Percentiles rank a stretch among this genome's conserved stretches.
Evolutionary conservation across 2,797 vertebrate genomes (phyloP).

Genomic region (Pogonophryne albipinna): DNA sequence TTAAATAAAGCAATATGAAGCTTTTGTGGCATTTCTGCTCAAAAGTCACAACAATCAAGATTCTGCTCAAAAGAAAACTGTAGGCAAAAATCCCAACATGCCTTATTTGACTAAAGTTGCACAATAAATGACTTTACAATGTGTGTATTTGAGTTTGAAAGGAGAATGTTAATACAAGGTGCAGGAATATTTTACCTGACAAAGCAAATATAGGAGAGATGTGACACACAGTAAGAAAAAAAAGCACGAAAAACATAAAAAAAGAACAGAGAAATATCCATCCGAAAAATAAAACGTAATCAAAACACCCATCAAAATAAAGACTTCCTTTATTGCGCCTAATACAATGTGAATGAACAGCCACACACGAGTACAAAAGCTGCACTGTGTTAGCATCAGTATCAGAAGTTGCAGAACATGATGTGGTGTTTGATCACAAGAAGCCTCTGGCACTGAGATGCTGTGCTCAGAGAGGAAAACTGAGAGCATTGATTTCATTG

Average conservation of each 20-base stretch:
- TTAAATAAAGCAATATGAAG: too few relatives aligned
- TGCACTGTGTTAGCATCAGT: slow-evolving; percentile 56
- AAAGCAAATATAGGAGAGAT: neutral
- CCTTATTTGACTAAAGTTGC: neutral
- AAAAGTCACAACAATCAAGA: neutral
- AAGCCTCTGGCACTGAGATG: slow-evolving; percentile 71
- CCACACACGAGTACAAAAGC: slow-evolving; percentile 57
- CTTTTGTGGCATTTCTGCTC: neutral
- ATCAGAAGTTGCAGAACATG: slow-evolving; percentile 71
- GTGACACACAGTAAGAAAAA: neutral
- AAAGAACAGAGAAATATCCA: slow-evolving; percentile 14
- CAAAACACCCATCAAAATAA: slow-evolving; percentile 34
- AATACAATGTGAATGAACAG: slow-evolving; percentile 58
- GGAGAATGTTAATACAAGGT: neutral
- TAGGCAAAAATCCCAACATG: neutral
- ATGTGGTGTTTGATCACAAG: slow-evolving; percentile 80
- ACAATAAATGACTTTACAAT: neutral
- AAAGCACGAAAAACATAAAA: neutral
- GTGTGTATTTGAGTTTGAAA: neutral
- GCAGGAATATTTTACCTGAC: neutral
- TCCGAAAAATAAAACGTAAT: neutral
- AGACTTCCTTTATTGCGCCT: slow-evolving; percentile 31
- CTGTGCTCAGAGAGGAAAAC: slow-evolving; percentile 60
- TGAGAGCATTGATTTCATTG: slow-evolving; percentile 79
- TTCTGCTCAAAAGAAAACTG: neutral